A percentile compares a stretch with the other conserved stretches of the same genome.
These are phyloP conservation scores for Heteromormyrus szaboi DNA, from an alignment of 2,797 vertebrate genomes.

Conservation along the genomic window DNA sequence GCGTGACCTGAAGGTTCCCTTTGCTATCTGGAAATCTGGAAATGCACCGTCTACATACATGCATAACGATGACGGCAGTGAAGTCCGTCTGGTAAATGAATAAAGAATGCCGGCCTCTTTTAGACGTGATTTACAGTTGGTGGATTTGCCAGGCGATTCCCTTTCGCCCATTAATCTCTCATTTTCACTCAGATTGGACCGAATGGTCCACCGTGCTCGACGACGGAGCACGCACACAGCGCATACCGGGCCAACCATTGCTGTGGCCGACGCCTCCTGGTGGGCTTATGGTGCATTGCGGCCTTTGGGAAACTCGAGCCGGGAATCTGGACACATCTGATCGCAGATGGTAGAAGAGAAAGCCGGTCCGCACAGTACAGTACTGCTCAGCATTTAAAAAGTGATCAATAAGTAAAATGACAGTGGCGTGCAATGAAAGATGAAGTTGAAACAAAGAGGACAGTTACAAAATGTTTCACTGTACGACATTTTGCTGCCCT, in stretches of 20 bases:
- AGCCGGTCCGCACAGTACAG: too few relatives aligned
- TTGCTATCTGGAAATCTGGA: background rate
- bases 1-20: background rate
- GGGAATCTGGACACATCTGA: background rate
- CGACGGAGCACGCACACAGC: constrained; percentile 17
- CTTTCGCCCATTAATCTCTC: constrained; percentile 36
- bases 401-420: background rate
- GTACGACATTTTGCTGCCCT: background rate
- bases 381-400: background rate
- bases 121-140: constrained; percentile 43
- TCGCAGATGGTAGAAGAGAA: background rate
- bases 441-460: background rate
- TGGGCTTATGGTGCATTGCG: background rate
- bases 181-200: constrained; percentile 41
- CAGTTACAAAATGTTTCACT: background rate
- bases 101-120: constrained; percentile 44
- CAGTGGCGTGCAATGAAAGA: background rate
- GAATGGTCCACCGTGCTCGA: constrained; percentile 23
- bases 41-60: constrained; percentile 16
- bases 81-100: constrained; percentile 42
- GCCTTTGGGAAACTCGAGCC: background rate
- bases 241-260: constrained; percentile 21
- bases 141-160: constrained; percentile 35
- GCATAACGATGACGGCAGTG: constrained; percentile 35
- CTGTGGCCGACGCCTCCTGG: background rate